Conservation (phyloP, 2,113 vertebrate genomes). For the Anser brachyrhynchus region DNA sequence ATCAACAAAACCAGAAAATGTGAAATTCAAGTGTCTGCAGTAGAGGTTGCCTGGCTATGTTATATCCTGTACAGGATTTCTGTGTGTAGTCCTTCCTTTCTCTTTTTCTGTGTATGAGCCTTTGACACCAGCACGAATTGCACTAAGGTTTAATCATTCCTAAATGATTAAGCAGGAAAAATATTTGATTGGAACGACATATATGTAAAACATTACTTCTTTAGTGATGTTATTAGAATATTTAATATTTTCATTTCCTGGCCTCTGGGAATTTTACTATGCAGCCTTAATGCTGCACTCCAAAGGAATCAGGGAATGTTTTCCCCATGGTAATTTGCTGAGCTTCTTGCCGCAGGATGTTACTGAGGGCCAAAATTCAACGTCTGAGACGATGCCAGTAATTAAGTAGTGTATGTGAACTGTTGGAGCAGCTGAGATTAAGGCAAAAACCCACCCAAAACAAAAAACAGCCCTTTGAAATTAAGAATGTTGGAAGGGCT, state of each 20-base stretch:
- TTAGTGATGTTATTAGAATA: slow-evolving; percentile 44
- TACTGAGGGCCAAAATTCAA: slow-evolving; percentile 33
- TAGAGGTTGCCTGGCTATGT: slow-evolving; percentile 1
- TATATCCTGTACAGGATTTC: slow-evolving; percentile 7
- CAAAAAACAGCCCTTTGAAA: not conserved
- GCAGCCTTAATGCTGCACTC: slow-evolving; percentile 10
- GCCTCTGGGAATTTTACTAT: slow-evolving; percentile 47
- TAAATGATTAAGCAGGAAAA: slow-evolving; percentile 33
- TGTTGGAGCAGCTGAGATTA: not conserved
- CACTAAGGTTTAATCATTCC: not conserved
- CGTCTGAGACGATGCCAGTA: not conserved
- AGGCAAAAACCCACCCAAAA: slow-evolving; percentile 47
- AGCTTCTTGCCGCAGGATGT: not conserved
- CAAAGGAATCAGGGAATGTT: slow-evolving; percentile 32
- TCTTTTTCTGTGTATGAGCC: not conserved
- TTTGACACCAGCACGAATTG: not conserved
- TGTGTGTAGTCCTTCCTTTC: not conserved
- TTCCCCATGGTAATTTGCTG: slow-evolving; percentile 24
- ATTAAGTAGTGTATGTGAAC: not conserved
- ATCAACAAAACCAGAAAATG: slow-evolving; percentile 36
- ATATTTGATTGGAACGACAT: slow-evolving; percentile 42
- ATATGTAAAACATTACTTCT: slow-evolving; percentile 47
- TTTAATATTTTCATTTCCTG: slow-evolving; percentile 58
- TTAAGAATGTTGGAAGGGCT: not conserved
- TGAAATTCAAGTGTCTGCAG: not conserved